These are phyloP conservation scores for Sylvia atricapilla DNA, from an alignment of 2,113 vertebrate species.

Conservation along the genomic window DNA sequence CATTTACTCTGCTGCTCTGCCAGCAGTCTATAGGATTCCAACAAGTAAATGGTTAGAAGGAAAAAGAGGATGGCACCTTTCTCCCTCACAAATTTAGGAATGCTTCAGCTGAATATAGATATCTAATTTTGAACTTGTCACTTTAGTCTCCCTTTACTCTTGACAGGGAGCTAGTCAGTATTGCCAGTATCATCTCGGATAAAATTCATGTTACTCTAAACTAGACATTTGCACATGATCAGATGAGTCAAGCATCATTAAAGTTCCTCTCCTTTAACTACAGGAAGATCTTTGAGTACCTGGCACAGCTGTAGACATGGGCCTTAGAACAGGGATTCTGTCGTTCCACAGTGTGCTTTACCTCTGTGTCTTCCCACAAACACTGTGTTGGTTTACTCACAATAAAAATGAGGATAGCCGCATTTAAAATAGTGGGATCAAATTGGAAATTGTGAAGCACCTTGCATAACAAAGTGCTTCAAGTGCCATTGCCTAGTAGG, in stretches of 20 bases:
- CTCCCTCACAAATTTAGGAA: not conserved
- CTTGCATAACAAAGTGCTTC: not conserved
- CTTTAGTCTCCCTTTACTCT: not conserved
- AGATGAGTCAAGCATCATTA: not conserved
- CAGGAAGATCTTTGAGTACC: not conserved
- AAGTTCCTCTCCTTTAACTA: not conserved
- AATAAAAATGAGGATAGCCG: not conserved
- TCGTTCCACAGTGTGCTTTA: not conserved
- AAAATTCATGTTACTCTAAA: not conserved
- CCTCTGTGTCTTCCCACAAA: accelerated
- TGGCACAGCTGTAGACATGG: not conserved
- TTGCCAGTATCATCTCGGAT: not conserved
- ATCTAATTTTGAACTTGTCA: not conserved
- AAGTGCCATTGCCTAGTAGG: not conserved
- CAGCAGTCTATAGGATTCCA: not conserved
- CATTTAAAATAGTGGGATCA: not conserved
- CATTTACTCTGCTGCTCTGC: not conserved
- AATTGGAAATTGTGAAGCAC: not conserved
- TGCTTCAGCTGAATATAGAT: not conserved
- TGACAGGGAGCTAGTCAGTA: not conserved
- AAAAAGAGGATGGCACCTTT: not conserved
- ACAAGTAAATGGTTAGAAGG: not conserved
- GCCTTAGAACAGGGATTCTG: not conserved
- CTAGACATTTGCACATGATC: not conserved
- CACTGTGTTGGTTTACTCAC: not conserved